phyloP scores from a whole-genome alignment of 2,888 invertebrate genomes.

The Exephanes ischioxanthus region DNA sequence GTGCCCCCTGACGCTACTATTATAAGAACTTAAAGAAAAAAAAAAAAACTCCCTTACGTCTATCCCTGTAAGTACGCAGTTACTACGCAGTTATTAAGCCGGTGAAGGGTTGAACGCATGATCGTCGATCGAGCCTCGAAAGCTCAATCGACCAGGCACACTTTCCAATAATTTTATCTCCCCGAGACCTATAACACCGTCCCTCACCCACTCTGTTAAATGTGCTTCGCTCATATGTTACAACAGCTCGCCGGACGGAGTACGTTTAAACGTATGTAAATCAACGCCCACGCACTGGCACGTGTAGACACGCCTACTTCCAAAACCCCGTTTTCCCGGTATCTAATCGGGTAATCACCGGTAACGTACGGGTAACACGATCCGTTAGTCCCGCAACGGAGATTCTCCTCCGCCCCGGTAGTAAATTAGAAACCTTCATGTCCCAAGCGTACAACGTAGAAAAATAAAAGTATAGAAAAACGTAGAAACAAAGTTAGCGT shows the following conservation, averaged over 20 bases:
- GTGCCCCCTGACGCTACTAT: background rate
- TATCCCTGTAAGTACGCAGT: background rate
- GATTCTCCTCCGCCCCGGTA: background rate
- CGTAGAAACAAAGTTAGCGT: slow-evolving; percentile 2
- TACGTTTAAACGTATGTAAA: slow-evolving; percentile 33
- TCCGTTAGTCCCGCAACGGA: slow-evolving; percentile 12
- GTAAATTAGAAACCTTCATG: background rate
- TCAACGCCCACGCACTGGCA: slow-evolving; percentile 55
- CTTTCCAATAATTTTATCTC: slow-evolving; percentile 4
- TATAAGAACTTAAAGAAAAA: no score
- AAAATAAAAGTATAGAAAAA: background rate
- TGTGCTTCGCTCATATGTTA: slow-evolving; percentile 13
- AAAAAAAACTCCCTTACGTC: background rate
- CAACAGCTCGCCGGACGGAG: background rate
- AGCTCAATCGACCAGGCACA: background rate
- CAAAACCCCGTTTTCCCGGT: slow-evolving; percentile 20
- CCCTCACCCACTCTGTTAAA: slow-evolving; percentile 2
- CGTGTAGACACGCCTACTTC: slow-evolving; percentile 14
- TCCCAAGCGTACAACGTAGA: slow-evolving; percentile 2
- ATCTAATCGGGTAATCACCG: slow-evolving; percentile 35
- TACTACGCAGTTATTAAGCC: background rate
- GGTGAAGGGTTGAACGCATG: background rate
- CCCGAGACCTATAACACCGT: background rate
- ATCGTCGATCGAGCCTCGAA: background rate
- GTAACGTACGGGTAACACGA: slow-evolving; percentile 36